phyloP scores from a whole-genome alignment of 2,113 vertebrate species.

The Trogon melanurus region DNA sequence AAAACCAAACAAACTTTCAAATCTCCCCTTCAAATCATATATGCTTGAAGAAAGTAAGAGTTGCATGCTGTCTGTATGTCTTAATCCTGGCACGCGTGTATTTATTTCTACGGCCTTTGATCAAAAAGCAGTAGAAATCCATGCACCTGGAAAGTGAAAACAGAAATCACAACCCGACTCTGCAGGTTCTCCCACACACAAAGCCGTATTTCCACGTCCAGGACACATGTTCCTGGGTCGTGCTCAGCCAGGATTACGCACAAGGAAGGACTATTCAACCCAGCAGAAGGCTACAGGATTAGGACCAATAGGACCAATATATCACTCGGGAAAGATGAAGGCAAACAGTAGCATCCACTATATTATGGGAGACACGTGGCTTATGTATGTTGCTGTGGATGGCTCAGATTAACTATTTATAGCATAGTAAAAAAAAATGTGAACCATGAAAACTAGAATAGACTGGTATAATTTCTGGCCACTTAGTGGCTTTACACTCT shows the following conservation, averaged over 20 bases:
- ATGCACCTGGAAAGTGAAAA: not conserved
- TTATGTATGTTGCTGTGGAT: not conserved
- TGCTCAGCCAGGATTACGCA: not conserved
- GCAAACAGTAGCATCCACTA: not conserved
- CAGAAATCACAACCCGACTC: not conserved
- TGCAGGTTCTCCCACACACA: not conserved
- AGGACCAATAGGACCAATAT: not conserved
- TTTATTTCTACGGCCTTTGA: conserved; percentile 19
- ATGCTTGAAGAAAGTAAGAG: not conserved
- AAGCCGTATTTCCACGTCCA: not conserved
- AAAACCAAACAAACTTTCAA: not conserved
- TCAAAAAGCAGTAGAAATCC: conserved; percentile 4
- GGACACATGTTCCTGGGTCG: not conserved
- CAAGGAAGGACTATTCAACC: not conserved
- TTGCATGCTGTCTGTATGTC: not conserved
- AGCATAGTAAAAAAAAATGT: not conserved
- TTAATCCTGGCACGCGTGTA: not conserved
- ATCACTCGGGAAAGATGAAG: not conserved
- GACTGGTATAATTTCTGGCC: not conserved
- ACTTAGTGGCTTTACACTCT: not conserved
- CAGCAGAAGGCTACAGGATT: not conserved
- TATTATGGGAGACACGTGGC: not conserved
- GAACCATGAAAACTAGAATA: conserved; percentile 21
- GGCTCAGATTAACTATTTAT: not conserved
- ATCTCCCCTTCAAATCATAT: not conserved